These are phyloP conservation scores for Dinocampus coccinellae DNA, from an alignment of 2,888 invertebrate genomes.

Conservation along the genomic window DNA sequence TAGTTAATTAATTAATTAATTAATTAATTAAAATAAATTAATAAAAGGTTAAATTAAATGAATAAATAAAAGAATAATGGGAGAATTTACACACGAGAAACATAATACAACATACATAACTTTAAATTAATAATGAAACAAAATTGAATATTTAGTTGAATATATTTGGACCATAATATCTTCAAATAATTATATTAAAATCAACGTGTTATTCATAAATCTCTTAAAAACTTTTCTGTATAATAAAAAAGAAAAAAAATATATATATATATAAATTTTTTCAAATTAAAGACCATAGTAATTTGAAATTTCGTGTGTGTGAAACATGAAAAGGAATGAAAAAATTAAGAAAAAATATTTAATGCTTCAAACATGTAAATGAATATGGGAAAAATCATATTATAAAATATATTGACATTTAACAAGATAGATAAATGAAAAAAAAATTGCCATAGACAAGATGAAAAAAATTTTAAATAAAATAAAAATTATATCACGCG, in stretches of 20 bases:
- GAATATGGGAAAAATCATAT: neutral
- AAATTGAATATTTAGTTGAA: neutral
- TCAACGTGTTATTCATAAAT: neutral
- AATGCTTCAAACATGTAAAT: neutral
- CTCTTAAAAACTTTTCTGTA: neutral
- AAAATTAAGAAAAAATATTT: no score
- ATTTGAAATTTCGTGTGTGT: neutral
- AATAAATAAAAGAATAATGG: neutral
- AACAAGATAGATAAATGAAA: neutral
- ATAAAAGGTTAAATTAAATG: neutral
- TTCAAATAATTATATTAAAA: neutral
- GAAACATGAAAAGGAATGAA: neutral
- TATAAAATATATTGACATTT: neutral
- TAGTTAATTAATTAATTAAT: neutral
- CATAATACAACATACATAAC: neutral
- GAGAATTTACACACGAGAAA: neutral
- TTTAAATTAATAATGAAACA: neutral
- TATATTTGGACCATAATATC: conserved; percentile 7
- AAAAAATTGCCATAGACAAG: neutral
- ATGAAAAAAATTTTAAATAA: conserved; percentile 1
- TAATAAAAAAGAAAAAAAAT: neutral
- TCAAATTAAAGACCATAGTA: conserved; percentile 22
- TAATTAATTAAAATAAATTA: neutral
- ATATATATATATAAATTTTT: neutral
- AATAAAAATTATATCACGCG: conserved; percentile 23